Evolutionary conservation across 1,140 invertebrate genomes (phyloP).

Genomic region (Tetragonula clypearis): DNA sequence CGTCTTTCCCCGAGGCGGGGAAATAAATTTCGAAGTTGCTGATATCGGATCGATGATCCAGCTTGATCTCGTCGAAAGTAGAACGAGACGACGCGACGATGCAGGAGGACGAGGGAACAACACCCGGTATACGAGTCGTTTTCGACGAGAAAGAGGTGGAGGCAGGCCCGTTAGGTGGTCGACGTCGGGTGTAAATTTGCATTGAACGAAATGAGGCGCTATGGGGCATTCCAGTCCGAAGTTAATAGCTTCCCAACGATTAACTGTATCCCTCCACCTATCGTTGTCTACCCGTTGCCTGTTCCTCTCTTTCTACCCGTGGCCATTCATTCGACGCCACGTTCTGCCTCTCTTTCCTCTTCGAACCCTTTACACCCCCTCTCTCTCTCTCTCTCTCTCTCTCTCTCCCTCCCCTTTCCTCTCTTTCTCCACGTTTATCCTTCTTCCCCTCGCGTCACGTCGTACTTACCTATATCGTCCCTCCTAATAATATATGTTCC

Average conservation of each 20-base stretch:
- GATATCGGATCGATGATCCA: no score
- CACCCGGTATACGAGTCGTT: conserved; percentile 36
- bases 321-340: conserved; percentile 45
- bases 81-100: not conserved
- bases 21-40: no score
- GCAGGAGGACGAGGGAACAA: not conserved
- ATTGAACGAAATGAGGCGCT: conserved; percentile 79
- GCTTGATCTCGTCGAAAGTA: no score
- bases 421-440: conserved; percentile 39
- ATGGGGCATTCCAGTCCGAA: conserved; percentile 78
- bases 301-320: conserved; percentile 41
- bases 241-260: conserved; percentile 81
- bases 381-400: conserved; percentile 8
- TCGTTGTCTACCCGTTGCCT: not conserved
- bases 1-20: no score
- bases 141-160: conserved; percentile 53
- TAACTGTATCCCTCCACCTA: conserved; percentile 76
- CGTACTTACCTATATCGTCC: conserved; percentile 62
- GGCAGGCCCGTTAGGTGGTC: conserved; percentile 59
- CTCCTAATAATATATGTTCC: conserved; percentile 74
- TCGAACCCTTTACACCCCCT: not conserved
- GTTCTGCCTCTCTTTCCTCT: conserved; percentile 32
- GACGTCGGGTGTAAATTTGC: conserved; percentile 76
- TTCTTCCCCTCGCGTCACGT: conserved; percentile 14
- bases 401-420: conserved; percentile 22